Conservation (phyloP, 64 coral and sea anemone genomes). For the Cladopsammia gracilis region DNA sequence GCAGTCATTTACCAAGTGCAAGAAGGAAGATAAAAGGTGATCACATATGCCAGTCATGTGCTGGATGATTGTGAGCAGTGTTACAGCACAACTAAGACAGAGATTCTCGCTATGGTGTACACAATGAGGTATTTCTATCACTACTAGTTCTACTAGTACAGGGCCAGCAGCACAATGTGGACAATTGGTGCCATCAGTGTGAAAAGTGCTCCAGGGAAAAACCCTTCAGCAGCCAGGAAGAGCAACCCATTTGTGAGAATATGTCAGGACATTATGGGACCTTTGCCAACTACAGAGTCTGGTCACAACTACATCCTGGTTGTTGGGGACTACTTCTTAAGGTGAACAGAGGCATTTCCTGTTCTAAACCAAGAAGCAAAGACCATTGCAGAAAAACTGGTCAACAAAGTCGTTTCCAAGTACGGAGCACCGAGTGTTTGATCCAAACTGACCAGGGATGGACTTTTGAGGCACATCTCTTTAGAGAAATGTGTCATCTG, state of each 20-base stretch:
- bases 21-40: background rate
- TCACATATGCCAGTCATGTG: background rate
- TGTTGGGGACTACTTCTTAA: slow-evolving; percentile 34
- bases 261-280: background rate
- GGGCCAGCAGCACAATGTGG: background rate
- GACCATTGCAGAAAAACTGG: slow-evolving; percentile 10
- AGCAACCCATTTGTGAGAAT: background rate
- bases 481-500: background rate
- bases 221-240: background rate
- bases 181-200: too few relatives aligned
- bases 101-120: slow-evolving; percentile 23
- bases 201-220: background rate
- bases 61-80: background rate
- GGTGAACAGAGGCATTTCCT: slow-evolving; percentile 29
- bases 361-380: slow-evolving; percentile 21
- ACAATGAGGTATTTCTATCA: slow-evolving; percentile 43
- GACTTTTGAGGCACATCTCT: background rate
- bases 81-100: slow-evolving; percentile 12
- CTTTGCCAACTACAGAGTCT: background rate
- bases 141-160: background rate
- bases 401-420: background rate
- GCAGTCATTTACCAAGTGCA: background rate
- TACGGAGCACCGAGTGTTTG: background rate
- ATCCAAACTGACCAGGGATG: background rate
- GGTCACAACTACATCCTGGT: slow-evolving; percentile 3